Base-by-base conservation (phyloP, 2,797 vertebrate genomes). In the Parauchenoglanis punctatus region DNA sequence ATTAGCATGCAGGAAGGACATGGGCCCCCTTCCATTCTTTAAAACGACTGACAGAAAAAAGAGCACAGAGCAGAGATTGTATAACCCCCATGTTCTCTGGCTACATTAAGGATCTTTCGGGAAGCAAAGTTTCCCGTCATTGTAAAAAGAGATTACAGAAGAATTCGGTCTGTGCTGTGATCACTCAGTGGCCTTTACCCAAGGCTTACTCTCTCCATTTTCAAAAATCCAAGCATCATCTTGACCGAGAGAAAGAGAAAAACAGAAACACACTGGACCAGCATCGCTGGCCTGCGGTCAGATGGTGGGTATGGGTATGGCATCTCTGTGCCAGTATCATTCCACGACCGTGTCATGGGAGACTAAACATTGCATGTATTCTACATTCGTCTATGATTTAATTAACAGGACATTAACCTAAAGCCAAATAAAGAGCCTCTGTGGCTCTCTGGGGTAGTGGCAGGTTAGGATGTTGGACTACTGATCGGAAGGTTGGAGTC, bases 1-100 rank as follows among this genome's bases (percentile, higher is more conserved):
- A 92, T 92, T 89, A 89, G 77, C 49, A 77, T 20, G 44, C 77
- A 78, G 87, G 81, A 86, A 86, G 70, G 73, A 77, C 87, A 61
- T 11, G 81, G 40, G 12, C 73, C 40, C 85, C 72, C 35, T 80
- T 25, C 46, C 40, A 49, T 20, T 80, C 63, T 73, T 40, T 59
- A 23, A 84, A 89, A 80, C 54, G 84, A 81, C 46, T n/a, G 46
- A 68, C 78, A 44, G 65, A 58, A 72, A 58, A 88, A 90, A 90
- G 82, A 88, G 65, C 59, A 81, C 11, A 6, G 63, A 80, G 68
- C 31, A 4, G 52, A 68, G 52, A 86, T 54, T 31, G 72, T 75
- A 61, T 40, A 68, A 31, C 44, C 4, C 5, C 72, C 40, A 40
- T 40, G 40, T 40, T 31, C 35, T 13, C 44, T 15, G 46, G 46